Evolutionary conservation across 2,888 invertebrate genomes (phyloP).

Genomic region (Ornithoptera priamus): DNA sequence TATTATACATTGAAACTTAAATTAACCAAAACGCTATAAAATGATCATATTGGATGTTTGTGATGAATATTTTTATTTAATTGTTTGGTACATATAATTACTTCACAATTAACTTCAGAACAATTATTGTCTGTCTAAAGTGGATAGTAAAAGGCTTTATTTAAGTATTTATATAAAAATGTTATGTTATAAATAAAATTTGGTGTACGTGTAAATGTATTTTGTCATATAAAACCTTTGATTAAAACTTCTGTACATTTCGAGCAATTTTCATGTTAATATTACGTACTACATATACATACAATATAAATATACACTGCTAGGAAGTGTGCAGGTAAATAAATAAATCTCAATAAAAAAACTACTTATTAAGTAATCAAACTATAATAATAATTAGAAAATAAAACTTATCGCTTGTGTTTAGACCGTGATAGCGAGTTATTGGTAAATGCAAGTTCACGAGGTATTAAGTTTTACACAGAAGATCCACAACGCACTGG

Average conservation of each 20-base stretch:
- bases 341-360: not conserved
- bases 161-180: too few species aligned
- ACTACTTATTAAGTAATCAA: not conserved
- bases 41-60: not conserved
- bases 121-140: too few species aligned
- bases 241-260: too few species aligned
- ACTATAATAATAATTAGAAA: not conserved
- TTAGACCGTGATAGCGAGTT: conserved; percentile 14
- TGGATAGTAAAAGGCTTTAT: too few species aligned
- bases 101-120: too few species aligned
- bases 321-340: not conserved
- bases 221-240: too few species aligned
- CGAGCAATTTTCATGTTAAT: too few species aligned
- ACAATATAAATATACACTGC: too few species aligned
- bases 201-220: too few species aligned
- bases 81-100: too few species aligned
- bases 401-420: conserved; percentile 12
- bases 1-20: not conserved
- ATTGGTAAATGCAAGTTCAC: conserved; percentile 33
- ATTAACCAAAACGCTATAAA: not conserved
- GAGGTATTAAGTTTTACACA: conserved; percentile 31
- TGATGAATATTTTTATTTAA: not conserved
- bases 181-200: too few species aligned
- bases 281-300: too few species aligned
- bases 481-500: conserved; percentile 22